Evolutionary conservation across 2,888 invertebrate species (phyloP).

Genomic region (Diabrotica balteata): DNA sequence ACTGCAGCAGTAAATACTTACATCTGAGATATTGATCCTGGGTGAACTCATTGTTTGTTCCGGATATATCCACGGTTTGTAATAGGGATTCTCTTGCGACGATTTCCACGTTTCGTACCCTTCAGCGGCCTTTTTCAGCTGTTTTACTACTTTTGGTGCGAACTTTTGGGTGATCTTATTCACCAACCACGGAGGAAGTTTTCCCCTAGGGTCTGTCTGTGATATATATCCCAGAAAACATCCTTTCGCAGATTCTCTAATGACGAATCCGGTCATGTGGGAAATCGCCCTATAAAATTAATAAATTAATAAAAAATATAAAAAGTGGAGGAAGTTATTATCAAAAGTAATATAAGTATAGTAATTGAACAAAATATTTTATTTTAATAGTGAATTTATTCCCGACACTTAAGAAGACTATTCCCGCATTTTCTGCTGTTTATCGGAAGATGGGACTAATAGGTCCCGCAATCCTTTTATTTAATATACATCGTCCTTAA

Average conservation of each 20-base stretch:
- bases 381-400: no score
- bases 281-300: constrained; percentile 64
- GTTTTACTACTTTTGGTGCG: constrained; percentile 85
- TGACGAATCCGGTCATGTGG: constrained; percentile 71
- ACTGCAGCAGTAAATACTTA: constrained; percentile 58
- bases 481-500: no score
- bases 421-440: no score
- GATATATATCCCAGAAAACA: constrained; percentile 88
- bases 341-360: no score
- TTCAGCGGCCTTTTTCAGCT: constrained; percentile 81
- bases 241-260: constrained; percentile 68
- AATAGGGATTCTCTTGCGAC: constrained; percentile 72
- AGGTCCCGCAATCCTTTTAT: no score
- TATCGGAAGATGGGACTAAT: no score
- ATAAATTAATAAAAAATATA: neutral
- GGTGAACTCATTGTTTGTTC: constrained; percentile 78
- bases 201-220: constrained; percentile 88
- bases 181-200: constrained; percentile 87
- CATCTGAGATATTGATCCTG: constrained; percentile 74
- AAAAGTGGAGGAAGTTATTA: no score
- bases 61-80: constrained; percentile 88
- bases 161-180: constrained; percentile 87
- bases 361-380: no score
- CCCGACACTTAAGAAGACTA: no score
- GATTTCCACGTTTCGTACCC: constrained; percentile 85